These are phyloP conservation scores for Cryptotermes secundus DNA, from an alignment of 1,140 invertebrate genomes.

Conservation along the genomic window DNA sequence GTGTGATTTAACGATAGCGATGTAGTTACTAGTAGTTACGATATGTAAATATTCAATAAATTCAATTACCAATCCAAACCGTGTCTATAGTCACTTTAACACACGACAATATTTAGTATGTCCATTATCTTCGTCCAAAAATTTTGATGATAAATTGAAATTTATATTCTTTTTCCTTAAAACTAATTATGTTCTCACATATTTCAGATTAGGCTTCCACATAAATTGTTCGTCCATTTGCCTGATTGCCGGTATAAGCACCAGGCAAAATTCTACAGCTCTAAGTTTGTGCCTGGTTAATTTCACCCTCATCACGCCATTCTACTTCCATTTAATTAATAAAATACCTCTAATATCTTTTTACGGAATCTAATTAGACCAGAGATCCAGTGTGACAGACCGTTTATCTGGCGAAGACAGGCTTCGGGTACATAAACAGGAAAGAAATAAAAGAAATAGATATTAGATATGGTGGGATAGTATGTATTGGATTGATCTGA, in stretches of 20 bases:
- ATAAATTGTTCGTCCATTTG: neutral
- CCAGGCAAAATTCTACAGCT: neutral
- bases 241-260: neutral
- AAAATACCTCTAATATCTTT: neutral
- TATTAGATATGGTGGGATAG: no score
- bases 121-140: no score
- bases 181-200: no score
- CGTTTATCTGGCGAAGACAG: neutral
- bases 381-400: neutral
- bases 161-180: neutral
- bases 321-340: neutral
- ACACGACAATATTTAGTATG: no score
- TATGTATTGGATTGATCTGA: no score
- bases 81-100: no score
- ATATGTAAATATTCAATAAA: no score
- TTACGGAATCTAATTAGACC: neutral
- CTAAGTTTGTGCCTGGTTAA: neutral
- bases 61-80: no score
- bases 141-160: neutral
- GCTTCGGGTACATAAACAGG: neutral
- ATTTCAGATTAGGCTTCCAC: neutral
- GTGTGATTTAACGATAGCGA: no score
- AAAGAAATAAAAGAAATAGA: neutral
- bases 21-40: no score
- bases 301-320: neutral